Percentiles rank a stretch among this genome's conserved stretches.
Evolutionary conservation across 2,113 vertebrate species (phyloP).

Genomic region (Uria aalge): DNA sequence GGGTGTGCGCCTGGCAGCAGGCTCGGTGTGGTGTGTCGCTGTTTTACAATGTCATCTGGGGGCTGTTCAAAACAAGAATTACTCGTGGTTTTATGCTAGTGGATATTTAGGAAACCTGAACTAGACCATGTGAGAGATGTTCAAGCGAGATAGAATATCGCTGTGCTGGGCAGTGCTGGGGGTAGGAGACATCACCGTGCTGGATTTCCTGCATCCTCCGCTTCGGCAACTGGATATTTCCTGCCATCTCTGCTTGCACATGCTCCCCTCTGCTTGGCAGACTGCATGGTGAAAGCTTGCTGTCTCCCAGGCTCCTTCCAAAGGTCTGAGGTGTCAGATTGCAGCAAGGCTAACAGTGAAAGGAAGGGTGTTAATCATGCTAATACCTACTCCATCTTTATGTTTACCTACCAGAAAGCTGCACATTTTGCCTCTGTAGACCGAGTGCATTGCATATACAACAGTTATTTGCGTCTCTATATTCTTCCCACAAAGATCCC

Average conservation of each 20-base stretch:
- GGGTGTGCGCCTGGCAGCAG: not conserved
- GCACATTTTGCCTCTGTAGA: not conserved
- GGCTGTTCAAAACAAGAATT: not conserved
- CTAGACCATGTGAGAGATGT: not conserved
- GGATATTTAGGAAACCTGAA: not conserved
- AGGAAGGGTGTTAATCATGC: not conserved
- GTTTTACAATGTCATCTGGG: not conserved
- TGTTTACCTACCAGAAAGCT: not conserved
- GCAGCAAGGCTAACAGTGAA: not conserved
- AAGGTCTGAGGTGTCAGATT: not conserved
- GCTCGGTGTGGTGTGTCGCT: not conserved
- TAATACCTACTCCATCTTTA: not conserved
- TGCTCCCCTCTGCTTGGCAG: not conserved
- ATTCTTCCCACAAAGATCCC: not conserved
- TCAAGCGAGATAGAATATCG: not conserved
- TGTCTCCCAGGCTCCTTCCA: not conserved
- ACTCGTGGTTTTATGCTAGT: not conserved
- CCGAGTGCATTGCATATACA: not conserved
- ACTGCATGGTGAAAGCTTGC: not conserved
- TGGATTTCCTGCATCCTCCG: not conserved
- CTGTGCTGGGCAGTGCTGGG: not conserved
- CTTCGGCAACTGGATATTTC: not conserved
- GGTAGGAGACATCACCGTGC: not conserved
- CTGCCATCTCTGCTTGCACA: not conserved
- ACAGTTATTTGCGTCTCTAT: not conserved